phyloP scores from a whole-genome alignment of 2,888 invertebrate species.

The Gasteruption jaculator region DNA sequence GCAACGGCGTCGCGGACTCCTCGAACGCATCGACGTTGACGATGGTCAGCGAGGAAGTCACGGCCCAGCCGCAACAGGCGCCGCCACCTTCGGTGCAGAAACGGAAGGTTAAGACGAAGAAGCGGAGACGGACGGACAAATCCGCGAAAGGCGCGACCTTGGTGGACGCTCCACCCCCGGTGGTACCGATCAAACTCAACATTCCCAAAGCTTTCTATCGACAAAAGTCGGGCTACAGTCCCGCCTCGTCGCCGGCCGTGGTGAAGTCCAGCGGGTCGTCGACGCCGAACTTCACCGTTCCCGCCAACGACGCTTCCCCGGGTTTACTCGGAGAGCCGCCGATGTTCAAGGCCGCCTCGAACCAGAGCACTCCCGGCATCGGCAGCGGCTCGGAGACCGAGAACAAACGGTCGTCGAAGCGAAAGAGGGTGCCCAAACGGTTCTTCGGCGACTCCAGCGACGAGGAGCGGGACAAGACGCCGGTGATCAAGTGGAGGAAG shows the following conservation, averaged over 20 bases:
- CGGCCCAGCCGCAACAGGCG: no score
- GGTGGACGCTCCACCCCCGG: conserved; percentile 47
- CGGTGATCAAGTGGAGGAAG: conserved; percentile 70
- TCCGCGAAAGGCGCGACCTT: conserved; percentile 27
- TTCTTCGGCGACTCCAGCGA: conserved; percentile 87
- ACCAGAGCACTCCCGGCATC: conserved; percentile 35
- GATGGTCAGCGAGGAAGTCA: neutral
- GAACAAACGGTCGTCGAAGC: conserved; percentile 71
- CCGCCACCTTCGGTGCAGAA: conserved; percentile 31
- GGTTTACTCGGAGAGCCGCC: conserved; percentile 9
- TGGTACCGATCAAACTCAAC: conserved; percentile 59
- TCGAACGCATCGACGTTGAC: conserved; percentile 15
- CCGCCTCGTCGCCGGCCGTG: conserved; percentile 24
- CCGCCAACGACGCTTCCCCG: conserved; percentile 20
- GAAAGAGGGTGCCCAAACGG: conserved; percentile 76
- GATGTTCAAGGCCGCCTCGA: conserved; percentile 11
- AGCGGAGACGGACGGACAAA: conserved; percentile 62
- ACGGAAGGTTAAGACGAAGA: conserved; percentile 61
- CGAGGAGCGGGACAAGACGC: conserved; percentile 65
- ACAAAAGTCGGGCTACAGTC: conserved; percentile 31
- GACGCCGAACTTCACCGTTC: conserved; percentile 26
- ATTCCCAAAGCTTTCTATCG: conserved; percentile 55
- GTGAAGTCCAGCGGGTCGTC: conserved; percentile 29
- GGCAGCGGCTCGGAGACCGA: conserved; percentile 58
- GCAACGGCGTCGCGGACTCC: conserved; percentile 40